Evolutionary conservation across 1,140 invertebrate genomes (phyloP).

Genomic region (Charaxes varanes): DNA sequence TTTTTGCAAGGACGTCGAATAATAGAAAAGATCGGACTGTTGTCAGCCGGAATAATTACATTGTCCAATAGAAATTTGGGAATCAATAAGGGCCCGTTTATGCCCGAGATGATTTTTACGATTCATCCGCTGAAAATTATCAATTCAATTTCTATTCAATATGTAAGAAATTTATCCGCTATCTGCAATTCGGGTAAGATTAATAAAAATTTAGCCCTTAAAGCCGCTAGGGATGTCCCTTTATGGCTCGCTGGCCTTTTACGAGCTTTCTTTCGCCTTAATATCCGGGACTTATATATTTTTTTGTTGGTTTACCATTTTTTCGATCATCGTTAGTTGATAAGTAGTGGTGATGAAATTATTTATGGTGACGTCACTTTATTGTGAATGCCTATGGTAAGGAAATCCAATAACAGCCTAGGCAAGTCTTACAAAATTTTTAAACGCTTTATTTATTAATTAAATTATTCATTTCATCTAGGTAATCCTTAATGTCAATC

Average conservation of each 20-base stretch:
- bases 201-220: slow-evolving; percentile 58
- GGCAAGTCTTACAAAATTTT: no score
- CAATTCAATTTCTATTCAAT: slow-evolving; percentile 48
- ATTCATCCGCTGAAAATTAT: slow-evolving; percentile 31
- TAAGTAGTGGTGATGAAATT: no score
- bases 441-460: no score
- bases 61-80: slow-evolving; percentile 15
- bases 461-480: no score
- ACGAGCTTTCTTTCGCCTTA: slow-evolving; percentile 52
- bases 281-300: slow-evolving; percentile 34
- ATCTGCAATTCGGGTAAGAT: slow-evolving; percentile 47
- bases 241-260: slow-evolving; percentile 59
- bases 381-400: no score
- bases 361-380: no score
- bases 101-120: slow-evolving; percentile 12
- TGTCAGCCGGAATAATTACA: slow-evolving; percentile 6
- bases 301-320: slow-evolving; percentile 10
- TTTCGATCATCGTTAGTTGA: slow-evolving; percentile 1
- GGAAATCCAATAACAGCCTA: no score
- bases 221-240: slow-evolving; percentile 47
- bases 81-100: slow-evolving; percentile 16
- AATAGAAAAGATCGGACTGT: slow-evolving; percentile 1
- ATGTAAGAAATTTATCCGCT: slow-evolving; percentile 38
- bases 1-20: background rate
- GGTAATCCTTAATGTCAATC: no score